Evolutionary conservation across 1,140 invertebrate species (phyloP), one percentile per base, ranked within the genome.

Genomic region (Drosophila gunungcola): DNA sequence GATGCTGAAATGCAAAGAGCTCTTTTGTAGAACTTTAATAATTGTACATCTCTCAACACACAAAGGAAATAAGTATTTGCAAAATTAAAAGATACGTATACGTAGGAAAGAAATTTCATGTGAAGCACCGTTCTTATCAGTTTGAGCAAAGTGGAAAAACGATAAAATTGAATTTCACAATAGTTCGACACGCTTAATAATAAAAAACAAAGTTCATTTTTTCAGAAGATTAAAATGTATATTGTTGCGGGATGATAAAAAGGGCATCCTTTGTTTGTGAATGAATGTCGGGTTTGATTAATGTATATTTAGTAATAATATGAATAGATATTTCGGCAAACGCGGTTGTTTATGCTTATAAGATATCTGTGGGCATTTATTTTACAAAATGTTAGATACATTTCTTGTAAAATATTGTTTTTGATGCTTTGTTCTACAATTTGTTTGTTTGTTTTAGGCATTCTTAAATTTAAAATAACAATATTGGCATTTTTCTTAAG

Each of bases 141-240:
- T 21, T 41, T 3, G 3, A 52, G 21, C 36, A 6, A 52, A 52
- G 10, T 36, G 13, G 4, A n/a, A 29, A 57, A 16, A 32, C 16
- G 3, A 16, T 29, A 10, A 11, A 41, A 4, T 11, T 62, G 2
- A 58, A 58, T 58, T 62, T 57, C 58, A 62, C 58, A 57, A 58
- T 57, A 16, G 9, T 4, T 5, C 13, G 4, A 56, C 41, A 56
- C 46, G 6, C 13, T 16, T 32, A 34, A n/a, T 25, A 62, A 57
- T 0, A 56, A 62, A 21, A 32, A 25, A 41, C 38, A 41, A 29
- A 41, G 3, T 39, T 57, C 25, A 29, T 16, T 27, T 27, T 21
- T 21, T 38, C 29, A 10, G 4, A 42, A 13, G 13, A 57, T 32
- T 10, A 42, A 57, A 21, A 21, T 21, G 16, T 21, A 21, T 4